Evolutionary conservation across 2,797 vertebrate species (phyloP).

Genomic region (Melopsittacus undulatus): DNA sequence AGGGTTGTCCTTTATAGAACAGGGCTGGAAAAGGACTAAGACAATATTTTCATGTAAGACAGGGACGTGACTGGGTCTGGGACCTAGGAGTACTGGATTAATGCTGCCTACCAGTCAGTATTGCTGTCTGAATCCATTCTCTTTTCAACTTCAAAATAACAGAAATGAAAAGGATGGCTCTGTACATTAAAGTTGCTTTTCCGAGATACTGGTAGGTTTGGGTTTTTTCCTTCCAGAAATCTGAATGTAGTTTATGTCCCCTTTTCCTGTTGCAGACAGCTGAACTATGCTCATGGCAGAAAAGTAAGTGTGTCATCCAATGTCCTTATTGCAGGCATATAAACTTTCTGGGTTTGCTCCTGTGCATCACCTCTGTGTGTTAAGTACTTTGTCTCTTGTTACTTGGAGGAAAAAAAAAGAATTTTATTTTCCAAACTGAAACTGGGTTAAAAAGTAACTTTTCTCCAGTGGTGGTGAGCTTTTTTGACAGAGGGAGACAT

Average conservation of each 20-base stretch:
- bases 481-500: neutral
- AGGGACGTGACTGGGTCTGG: neutral
- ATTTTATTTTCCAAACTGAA: neutral
- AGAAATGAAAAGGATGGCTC: neutral
- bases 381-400: neutral
- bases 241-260: neutral
- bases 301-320: neutral
- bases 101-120: neutral
- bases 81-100: neutral
- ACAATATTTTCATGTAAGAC: neutral
- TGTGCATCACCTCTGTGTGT: neutral
- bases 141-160: neutral
- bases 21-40: no score
- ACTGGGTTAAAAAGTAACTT: constrained; percentile 29
- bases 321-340: neutral
- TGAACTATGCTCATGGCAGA: neutral
- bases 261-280: neutral
- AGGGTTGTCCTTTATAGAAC: neutral
- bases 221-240: neutral
- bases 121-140: neutral
- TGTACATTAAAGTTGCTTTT: neutral
- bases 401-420: neutral
- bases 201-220: neutral
- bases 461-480: neutral
- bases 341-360: neutral